Evolutionary conservation across 2,113 vertebrate species (phyloP).

Genomic region (Bubo scandiacus): DNA sequence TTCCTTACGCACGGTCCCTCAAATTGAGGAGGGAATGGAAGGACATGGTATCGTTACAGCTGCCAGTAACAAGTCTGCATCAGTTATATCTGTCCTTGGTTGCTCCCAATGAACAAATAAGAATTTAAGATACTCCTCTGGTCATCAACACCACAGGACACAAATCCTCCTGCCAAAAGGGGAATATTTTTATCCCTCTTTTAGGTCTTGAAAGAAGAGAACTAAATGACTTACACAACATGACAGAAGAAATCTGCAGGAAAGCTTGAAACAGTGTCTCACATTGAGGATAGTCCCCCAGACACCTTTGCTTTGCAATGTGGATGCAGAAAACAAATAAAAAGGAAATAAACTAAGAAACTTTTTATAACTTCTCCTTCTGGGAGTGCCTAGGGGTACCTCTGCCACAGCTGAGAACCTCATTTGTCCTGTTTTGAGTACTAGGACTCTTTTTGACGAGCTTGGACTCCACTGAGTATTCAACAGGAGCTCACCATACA

Average conservation of each 20-base stretch:
- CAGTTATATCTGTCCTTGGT: background rate
- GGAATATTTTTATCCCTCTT: background rate
- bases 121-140: background rate
- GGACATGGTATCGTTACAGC: fast-evolving
- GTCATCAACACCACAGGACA: background rate
- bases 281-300: fast-evolving
- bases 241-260: background rate
- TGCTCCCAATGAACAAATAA: background rate
- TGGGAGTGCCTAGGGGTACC: background rate
- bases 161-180: background rate
- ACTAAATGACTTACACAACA: too few species aligned
- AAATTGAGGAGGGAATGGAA: background rate
- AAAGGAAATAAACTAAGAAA: background rate
- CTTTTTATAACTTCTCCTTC: background rate
- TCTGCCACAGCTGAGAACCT: too few species aligned
- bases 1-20: fast-evolving
- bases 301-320: background rate
- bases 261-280: background rate
- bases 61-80: background rate
- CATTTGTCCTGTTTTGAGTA: background rate
- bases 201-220: background rate
- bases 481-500: background rate
- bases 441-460: background rate
- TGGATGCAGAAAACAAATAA: background rate
- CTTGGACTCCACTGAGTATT: fast-evolving